These are phyloP conservation scores for Prionailurus bengalensis DNA, from an alignment of 2,113 vertebrate genomes.

Conservation along the genomic window DNA sequence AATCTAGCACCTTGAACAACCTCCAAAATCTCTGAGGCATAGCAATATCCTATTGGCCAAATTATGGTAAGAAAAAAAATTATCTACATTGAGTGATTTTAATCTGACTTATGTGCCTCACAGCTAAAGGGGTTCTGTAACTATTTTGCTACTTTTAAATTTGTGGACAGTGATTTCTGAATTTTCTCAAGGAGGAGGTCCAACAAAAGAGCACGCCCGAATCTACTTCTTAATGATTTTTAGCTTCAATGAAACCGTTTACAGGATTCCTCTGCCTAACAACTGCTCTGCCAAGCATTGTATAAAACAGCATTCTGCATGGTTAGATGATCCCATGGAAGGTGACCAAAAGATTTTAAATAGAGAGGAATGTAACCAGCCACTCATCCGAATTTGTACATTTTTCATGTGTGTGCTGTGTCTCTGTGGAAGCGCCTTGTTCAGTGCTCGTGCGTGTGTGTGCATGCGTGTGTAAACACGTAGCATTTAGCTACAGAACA, in stretches of 20 bases:
- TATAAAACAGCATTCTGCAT: constrained; percentile 43
- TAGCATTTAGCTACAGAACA: constrained; percentile 66
- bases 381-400: background rate
- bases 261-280: background rate
- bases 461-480: background rate
- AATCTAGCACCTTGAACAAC: background rate
- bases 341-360: constrained; percentile 62
- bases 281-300: background rate
- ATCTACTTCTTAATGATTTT: constrained; percentile 40
- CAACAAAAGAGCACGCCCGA: background rate
- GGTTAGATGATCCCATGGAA: constrained; percentile 8
- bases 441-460: background rate
- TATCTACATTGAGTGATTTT: background rate
- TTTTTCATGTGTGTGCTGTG: background rate
- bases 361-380: background rate
- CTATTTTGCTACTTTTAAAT: constrained; percentile 54
- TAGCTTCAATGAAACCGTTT: constrained; percentile 1
- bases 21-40: background rate
- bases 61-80: constrained; percentile 1
- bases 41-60: background rate
- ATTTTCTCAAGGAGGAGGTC: background rate
- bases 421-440: background rate
- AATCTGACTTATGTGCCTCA: background rate
- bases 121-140: background rate
- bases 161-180: constrained; percentile 52